phyloP scores from a whole-genome alignment of 35 echinoderm and acorn worm genomes.

The Ophioderma brevispina region DNA sequence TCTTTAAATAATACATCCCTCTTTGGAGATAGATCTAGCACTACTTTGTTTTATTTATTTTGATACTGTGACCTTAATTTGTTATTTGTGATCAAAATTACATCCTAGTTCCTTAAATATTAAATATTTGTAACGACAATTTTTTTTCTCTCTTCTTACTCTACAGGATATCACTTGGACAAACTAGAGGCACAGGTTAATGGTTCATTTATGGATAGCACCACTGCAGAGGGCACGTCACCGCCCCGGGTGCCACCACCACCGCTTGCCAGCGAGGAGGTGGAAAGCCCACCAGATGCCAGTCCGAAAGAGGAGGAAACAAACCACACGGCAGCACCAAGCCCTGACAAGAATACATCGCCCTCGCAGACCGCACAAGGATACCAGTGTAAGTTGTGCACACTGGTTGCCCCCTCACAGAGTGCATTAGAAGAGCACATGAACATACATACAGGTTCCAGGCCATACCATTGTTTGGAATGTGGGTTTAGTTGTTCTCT shows the following conservation, averaged over 20 bases:
- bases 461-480: conserved; percentile 92
- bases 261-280: neutral
- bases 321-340: neutral
- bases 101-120: too few relatives aligned
- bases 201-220: conserved; percentile 10
- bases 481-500: conserved; percentile 92
- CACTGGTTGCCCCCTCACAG: conserved; percentile 80
- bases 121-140: too few relatives aligned
- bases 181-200: conserved; percentile 10
- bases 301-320: neutral
- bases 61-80: too few relatives aligned
- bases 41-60: too few relatives aligned
- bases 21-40: too few relatives aligned
- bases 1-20: too few relatives aligned
- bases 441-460: conserved; percentile 91
- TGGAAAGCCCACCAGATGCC: neutral
- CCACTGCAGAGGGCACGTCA: neutral
- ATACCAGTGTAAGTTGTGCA: conserved; percentile 92
- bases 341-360: neutral
- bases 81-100: too few relatives aligned
- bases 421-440: conserved; percentile 91
- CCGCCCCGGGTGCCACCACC: neutral
- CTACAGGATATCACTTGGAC: conserved; percentile 2
- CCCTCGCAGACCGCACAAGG: conserved; percentile 9
- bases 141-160: neutral